Percentiles rank a stretch among this genome's conserved stretches.
These are phyloP conservation scores for Platynereis dumerilii DNA, from an alignment of 2,888 invertebrate genomes.

Conservation along the genomic window DNA sequence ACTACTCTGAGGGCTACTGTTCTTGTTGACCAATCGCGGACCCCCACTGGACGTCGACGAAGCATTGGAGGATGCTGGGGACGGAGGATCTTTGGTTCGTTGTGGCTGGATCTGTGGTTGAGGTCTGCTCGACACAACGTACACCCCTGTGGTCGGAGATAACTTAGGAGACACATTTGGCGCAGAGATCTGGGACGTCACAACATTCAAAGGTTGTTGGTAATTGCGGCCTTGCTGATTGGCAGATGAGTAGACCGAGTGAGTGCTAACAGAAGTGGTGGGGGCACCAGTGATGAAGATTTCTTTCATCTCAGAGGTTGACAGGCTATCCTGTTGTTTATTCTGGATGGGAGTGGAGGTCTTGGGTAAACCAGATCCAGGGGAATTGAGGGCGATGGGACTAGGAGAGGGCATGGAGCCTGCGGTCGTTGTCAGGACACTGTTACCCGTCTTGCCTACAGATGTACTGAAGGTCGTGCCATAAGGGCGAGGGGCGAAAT, in stretches of 20 bases:
- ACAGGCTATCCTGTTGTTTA: background rate
- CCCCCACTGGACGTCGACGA: background rate
- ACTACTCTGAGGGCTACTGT: too few species aligned
- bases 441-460: conserved; percentile 7
- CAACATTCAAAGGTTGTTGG: conserved; percentile 1
- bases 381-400: conserved; percentile 30
- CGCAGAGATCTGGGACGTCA: background rate
- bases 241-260: background rate
- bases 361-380: conserved; percentile 20
- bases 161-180: background rate
- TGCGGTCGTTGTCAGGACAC: conserved; percentile 50
- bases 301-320: conserved; percentile 12
- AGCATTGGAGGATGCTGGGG: conserved; percentile 71
- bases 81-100: conserved; percentile 70
- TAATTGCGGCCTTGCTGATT: background rate
- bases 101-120: conserved; percentile 24
- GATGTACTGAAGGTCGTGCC: conserved; percentile 47
- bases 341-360: conserved; percentile 24
- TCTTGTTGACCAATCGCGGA: background rate
- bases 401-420: conserved; percentile 78
- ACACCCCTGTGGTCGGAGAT: background rate
- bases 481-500: conserved; percentile 53
- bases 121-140: conserved; percentile 22
- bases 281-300: conserved; percentile 33
- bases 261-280: background rate